Percentiles rank a stretch among this genome's conserved stretches.
Evolutionary conservation across 2,888 invertebrate species (phyloP).

Genomic region (Scelioninae gen. 2): DNA sequence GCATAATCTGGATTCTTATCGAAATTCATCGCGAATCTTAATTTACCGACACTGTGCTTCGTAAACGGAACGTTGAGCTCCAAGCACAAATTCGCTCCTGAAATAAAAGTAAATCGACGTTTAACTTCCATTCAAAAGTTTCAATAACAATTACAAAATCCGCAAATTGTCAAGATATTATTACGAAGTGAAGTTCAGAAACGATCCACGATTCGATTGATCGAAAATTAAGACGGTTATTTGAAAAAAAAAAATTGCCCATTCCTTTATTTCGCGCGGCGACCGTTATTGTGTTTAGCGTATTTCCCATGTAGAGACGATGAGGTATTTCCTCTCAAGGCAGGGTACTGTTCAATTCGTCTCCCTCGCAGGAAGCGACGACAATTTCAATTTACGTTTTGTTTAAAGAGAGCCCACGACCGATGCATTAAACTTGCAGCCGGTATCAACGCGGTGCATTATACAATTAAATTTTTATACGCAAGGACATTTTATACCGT

Average conservation of each 20-base stretch:
- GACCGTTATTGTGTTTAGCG: conserved; percentile 55
- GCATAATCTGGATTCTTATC: conserved; percentile 73
- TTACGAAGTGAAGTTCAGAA: too few relatives aligned
- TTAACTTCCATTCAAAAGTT: too few relatives aligned
- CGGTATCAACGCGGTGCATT: conserved; percentile 54
- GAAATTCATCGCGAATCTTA: conserved; percentile 70
- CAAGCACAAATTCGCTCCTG: conserved; percentile 71
- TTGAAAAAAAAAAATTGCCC: background rate
- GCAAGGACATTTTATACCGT: conserved; percentile 55
- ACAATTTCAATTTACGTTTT: conserved; percentile 74
- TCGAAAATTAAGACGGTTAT: too few relatives aligned
- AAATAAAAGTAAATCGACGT: too few relatives aligned
- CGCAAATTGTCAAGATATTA: too few relatives aligned
- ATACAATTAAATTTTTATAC: conserved; percentile 57
- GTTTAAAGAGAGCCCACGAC: conserved; percentile 60
- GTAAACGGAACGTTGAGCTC: conserved; percentile 69
- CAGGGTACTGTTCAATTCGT: conserved; percentile 66
- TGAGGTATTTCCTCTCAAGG: conserved; percentile 61
- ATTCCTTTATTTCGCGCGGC: conserved; percentile 29
- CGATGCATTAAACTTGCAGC: conserved; percentile 55
- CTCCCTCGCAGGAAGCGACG: conserved; percentile 72
- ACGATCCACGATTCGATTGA: background rate
- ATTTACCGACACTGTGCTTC: conserved; percentile 65
- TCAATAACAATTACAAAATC: too few relatives aligned
- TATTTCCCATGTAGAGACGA: conserved; percentile 59